Percentiles rank a stretch among this genome's conserved stretches.
These are phyloP conservation scores for Drosophila ambigua DNA, from an alignment of 1,140 invertebrate genomes.

Conservation along the genomic window DNA sequence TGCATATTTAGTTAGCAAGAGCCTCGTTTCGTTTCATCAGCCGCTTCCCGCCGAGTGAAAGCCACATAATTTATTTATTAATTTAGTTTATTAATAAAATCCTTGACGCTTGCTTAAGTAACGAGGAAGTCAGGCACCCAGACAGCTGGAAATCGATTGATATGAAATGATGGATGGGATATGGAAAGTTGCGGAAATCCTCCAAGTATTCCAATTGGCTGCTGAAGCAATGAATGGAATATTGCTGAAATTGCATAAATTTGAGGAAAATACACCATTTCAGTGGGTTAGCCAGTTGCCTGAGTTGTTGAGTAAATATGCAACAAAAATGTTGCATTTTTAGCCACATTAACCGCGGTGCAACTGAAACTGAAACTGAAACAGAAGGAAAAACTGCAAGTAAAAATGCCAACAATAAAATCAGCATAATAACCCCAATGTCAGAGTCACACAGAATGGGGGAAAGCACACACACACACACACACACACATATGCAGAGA, in stretches of 20 bases:
- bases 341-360: not conserved
- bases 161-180: too few relatives aligned
- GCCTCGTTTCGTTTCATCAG: not conserved
- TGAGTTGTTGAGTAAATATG: not conserved
- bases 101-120: not conserved
- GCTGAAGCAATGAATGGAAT: not conserved
- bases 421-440: conserved; percentile 21
- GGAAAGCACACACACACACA: too few relatives aligned
- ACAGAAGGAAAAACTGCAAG: conserved; percentile 6
- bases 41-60: conserved; percentile 13
- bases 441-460: conserved; percentile 10
- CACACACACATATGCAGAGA: too few relatives aligned
- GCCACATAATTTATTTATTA: conserved; percentile 74
- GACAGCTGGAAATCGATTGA: too few relatives aligned
- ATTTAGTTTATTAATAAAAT: conserved; percentile 69
- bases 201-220: not conserved
- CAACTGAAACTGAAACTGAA: conserved; percentile 9
- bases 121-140: too few relatives aligned
- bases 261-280: too few relatives aligned
- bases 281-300: conserved; percentile 12
- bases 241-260: not conserved
- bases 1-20: conserved; percentile 60
- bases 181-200: too few relatives aligned
- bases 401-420: conserved; percentile 15
- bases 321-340: not conserved